Evolutionary conservation across 2,113 vertebrate genomes (phyloP).

Genomic region (Nothoprocta pentlandii): DNA sequence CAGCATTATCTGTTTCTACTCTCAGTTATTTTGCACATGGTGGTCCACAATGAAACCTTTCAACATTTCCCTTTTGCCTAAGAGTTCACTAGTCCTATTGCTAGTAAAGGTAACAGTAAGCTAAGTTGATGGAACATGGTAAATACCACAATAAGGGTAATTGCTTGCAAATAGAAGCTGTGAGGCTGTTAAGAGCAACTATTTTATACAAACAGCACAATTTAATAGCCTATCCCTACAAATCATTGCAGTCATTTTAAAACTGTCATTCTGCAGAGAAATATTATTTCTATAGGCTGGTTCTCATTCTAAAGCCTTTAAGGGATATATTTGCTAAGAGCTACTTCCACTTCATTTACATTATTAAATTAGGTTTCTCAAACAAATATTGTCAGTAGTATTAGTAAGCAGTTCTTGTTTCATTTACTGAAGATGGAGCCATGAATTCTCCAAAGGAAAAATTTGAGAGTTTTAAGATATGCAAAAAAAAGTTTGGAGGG

Average conservation of each 20-base stretch:
- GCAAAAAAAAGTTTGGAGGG: slow-evolving; percentile 20
- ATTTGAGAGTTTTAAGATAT: background rate
- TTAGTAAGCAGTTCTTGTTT: slow-evolving; percentile 37
- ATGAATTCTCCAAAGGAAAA: slow-evolving; percentile 43
- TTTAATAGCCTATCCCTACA: slow-evolving; percentile 32
- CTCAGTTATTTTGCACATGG: slow-evolving; percentile 16
- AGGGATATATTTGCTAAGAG: slow-evolving; percentile 42
- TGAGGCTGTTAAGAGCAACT: slow-evolving; percentile 15
- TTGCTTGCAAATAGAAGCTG: slow-evolving; percentile 38
- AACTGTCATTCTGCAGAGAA: slow-evolving; percentile 31
- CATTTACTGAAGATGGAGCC: background rate
- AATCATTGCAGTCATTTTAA: slow-evolving; percentile 37
- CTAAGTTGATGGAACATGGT: background rate
- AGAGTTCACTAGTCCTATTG: background rate
- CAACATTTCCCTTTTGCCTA: background rate
- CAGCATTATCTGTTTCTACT: slow-evolving; percentile 20
- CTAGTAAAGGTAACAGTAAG: background rate
- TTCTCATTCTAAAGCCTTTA: slow-evolving; percentile 46
- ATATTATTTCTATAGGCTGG: slow-evolving; percentile 36
- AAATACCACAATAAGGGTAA: slow-evolving; percentile 17
- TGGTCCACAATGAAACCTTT: slow-evolving; percentile 28
- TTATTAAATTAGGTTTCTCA: slow-evolving; percentile 65
- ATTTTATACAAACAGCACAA: slow-evolving; percentile 7
- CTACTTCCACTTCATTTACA: slow-evolving; percentile 46
- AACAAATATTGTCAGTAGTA: slow-evolving; percentile 44